Evolutionary conservation across 2,113 vertebrate species (phyloP).

Genomic region (Hylia prasina): DNA sequence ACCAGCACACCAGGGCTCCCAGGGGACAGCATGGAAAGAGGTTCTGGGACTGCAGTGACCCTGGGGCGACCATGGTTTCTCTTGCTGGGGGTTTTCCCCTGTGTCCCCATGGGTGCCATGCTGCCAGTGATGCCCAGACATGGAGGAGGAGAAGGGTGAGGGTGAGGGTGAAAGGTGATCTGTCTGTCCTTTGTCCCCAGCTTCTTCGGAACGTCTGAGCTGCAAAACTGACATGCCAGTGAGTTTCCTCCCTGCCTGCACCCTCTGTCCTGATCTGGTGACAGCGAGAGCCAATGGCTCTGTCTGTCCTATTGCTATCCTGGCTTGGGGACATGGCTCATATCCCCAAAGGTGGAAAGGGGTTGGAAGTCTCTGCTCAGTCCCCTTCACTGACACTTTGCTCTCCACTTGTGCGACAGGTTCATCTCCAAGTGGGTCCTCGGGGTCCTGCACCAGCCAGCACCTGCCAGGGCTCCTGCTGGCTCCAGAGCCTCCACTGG

Average conservation of each 20-base stretch:
- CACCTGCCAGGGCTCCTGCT: background rate
- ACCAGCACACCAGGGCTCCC: background rate
- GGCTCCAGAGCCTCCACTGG: background rate
- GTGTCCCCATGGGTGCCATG: background rate
- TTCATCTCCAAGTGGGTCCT: background rate
- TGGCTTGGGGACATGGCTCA: accelerated
- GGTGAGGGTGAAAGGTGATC: background rate
- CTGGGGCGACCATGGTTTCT: background rate
- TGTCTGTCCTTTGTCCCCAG: constrained; percentile 23
- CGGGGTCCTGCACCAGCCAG: accelerated
- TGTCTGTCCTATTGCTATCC: background rate
- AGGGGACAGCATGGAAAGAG: background rate
- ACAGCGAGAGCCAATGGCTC: background rate
- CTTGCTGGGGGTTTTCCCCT: background rate
- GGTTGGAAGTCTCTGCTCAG: background rate
- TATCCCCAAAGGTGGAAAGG: no score
- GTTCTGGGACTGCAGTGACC: background rate
- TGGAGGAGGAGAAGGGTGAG: background rate
- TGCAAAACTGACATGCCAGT: background rate
- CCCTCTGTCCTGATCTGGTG: background rate
- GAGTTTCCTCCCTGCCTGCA: background rate
- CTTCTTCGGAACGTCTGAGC: constrained; percentile 69
- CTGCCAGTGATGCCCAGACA: background rate
- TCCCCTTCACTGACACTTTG: background rate
- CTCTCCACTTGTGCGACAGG: background rate